Conservation (phyloP, 2,888 invertebrate species). For the Agrotis clavis region DNA sequence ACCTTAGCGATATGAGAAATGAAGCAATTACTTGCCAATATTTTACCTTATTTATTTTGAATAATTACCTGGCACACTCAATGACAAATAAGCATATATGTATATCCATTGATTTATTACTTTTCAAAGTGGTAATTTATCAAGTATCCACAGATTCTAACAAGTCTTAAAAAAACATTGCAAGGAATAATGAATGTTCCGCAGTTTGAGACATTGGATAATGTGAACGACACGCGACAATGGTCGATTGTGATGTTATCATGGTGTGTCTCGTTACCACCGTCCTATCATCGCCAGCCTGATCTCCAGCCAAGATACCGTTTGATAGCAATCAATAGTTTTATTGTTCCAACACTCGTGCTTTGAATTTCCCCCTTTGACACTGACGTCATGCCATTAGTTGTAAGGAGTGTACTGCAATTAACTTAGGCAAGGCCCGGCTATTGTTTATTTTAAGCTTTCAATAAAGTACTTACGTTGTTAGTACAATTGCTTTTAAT, state of each 20-base stretch:
- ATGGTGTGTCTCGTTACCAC: constrained; percentile 69
- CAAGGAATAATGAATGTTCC: constrained; percentile 33
- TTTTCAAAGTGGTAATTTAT: constrained; percentile 32
- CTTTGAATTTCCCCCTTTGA: constrained; percentile 73
- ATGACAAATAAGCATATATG: constrained; percentile 27
- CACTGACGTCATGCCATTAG: constrained; percentile 66
- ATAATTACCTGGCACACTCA: constrained; percentile 30
- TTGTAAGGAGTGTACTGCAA: constrained; percentile 53
- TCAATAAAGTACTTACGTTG: constrained; percentile 41
- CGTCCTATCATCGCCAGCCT: constrained; percentile 65
- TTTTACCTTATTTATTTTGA: constrained; percentile 23
- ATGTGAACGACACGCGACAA: constrained; percentile 74
- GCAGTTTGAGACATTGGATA: constrained; percentile 45
- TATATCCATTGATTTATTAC: constrained; percentile 35
- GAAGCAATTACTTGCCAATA: constrained; percentile 20
- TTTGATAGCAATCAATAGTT: constrained; percentile 74
- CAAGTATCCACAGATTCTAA: constrained; percentile 25
- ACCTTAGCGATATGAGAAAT: constrained; percentile 5
- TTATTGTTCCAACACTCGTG: constrained; percentile 75
- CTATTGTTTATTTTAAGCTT: constrained; percentile 61
- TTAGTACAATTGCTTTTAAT: constrained; percentile 26
- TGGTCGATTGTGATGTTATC: constrained; percentile 71
- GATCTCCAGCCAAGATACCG: constrained; percentile 73
- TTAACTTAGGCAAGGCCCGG: constrained; percentile 54
- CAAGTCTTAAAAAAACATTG: constrained; percentile 29